Evolutionary conservation across 30 jellyfish, hydroid and myxozoan species (phyloP).

Genomic region (Rhopilema esculentum): DNA sequence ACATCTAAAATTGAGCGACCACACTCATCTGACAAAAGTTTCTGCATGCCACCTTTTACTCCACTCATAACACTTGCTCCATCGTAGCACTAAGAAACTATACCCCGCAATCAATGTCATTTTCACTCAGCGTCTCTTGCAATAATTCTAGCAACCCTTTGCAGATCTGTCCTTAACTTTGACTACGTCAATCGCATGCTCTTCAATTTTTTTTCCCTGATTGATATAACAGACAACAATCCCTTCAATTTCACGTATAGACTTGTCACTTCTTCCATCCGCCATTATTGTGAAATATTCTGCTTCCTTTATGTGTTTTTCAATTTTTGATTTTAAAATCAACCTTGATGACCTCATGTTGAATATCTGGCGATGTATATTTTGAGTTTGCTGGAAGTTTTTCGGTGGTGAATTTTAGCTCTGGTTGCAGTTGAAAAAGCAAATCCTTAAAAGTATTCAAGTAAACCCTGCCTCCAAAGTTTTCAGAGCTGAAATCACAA

Average conservation of each 20-base stretch:
- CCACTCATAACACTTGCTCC: slow-evolving; percentile 48
- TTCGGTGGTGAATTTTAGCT: slow-evolving; percentile 20
- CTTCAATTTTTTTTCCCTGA: slow-evolving; percentile 18
- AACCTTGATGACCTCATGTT: slow-evolving; percentile 36
- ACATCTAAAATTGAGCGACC: slow-evolving; percentile 23
- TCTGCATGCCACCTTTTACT: slow-evolving; percentile 30
- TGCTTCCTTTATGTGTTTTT: neutral
- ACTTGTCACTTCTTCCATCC: slow-evolving; percentile 44
- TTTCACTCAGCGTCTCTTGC: neutral
- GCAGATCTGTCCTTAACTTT: slow-evolving; percentile 50
- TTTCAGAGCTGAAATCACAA: slow-evolving; percentile 9
- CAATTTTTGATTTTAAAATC: slow-evolving; percentile 20
- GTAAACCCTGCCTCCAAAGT: slow-evolving; percentile 27
- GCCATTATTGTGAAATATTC: slow-evolving; percentile 17
- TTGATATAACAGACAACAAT: neutral
- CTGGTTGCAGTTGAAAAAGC: slow-evolving; percentile 9
- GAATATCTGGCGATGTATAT: slow-evolving; percentile 27
- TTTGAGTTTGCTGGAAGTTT: slow-evolving; percentile 44
- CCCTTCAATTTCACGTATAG: slow-evolving; percentile 21
- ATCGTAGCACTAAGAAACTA: slow-evolving; percentile 31
- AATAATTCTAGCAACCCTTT: slow-evolving; percentile 14
- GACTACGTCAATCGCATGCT: slow-evolving; percentile 22
- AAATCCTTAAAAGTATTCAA: slow-evolving; percentile 27
- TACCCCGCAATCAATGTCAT: too few species aligned
- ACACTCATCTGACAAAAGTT: slow-evolving; percentile 29